Evolutionary conservation across 2,797 vertebrate genomes (phyloP).

Genomic region (Numenius phaeopus): DNA sequence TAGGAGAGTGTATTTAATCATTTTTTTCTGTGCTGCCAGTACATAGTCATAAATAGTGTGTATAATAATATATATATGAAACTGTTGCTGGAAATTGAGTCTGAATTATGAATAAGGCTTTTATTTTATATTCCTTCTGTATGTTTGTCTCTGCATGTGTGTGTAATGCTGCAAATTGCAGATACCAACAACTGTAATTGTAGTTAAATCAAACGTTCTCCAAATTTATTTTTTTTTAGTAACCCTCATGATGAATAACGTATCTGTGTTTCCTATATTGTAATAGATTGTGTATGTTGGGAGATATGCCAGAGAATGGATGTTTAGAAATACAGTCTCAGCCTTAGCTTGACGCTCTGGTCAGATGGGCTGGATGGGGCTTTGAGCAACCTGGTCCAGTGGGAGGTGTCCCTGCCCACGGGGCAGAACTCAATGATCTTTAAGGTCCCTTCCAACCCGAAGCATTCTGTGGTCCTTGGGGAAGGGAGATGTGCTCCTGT

Average conservation of each 20-base stretch:
- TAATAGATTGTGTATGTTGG: not conserved
- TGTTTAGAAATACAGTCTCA: not conserved
- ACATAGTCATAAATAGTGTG: not conserved
- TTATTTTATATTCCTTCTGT: not conserved
- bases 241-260: not conserved
- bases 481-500: not conserved
- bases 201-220: not conserved
- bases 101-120: constrained; percentile 19
- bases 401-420: too few relatives aligned
- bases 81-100: not conserved
- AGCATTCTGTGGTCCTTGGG: not conserved
- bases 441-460: too few relatives aligned
- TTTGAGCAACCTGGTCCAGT: too few relatives aligned
- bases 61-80: not conserved
- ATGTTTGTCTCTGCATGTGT: not conserved
- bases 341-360: not conserved
- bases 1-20: not conserved
- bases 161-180: not conserved
- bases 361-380: not conserved
- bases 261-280: not conserved
- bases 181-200: not conserved
- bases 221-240: not conserved
- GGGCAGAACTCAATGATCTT: too few relatives aligned
- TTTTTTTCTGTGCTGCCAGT: not conserved
- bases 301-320: not conserved